These are phyloP conservation scores for Drosophila sproati DNA, from an alignment of 1,140 invertebrate species.

Conservation along the genomic window DNA sequence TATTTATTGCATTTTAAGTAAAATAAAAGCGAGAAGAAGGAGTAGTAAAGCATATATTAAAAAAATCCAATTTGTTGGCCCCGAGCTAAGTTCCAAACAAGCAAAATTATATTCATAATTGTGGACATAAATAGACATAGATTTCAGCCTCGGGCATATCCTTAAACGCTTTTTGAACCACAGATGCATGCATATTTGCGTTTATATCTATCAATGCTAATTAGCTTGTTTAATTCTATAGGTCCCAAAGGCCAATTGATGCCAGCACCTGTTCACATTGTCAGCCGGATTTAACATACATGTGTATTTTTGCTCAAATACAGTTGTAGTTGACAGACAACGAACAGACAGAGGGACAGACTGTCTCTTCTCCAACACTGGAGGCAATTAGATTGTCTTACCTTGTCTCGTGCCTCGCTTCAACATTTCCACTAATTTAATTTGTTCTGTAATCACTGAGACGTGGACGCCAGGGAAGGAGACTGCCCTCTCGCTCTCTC, in stretches of 20 bases:
- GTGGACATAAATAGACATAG: background rate
- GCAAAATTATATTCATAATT: background rate
- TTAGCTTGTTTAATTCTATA: constrained; percentile 70
- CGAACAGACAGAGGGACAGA: constrained; percentile 6
- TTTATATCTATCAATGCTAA: constrained; percentile 63
- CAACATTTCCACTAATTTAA: constrained; percentile 75
- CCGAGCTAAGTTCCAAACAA: no score
- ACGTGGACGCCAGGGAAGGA: constrained; percentile 20
- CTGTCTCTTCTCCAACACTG: constrained; percentile 1
- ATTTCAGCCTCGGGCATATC: constrained; percentile 22
- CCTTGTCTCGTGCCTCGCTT: constrained; percentile 60
- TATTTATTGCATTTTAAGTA: no score
- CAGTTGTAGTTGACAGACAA: constrained; percentile 4
- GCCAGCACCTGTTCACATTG: constrained; percentile 37
- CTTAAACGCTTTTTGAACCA: constrained; percentile 30
- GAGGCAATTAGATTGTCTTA: constrained; percentile 69
- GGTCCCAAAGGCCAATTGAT: constrained; percentile 41
- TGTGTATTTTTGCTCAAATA: background rate
- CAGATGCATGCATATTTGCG: constrained; percentile 35
- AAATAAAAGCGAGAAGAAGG: no score
- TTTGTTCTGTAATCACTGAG: constrained; percentile 71
- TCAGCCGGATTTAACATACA: constrained; percentile 13
- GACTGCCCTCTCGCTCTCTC: background rate
- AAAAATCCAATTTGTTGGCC: no score
- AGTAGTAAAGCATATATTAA: no score